Conservation (phyloP, 2,888 invertebrate species). For the Brenthis hecate region DNA sequence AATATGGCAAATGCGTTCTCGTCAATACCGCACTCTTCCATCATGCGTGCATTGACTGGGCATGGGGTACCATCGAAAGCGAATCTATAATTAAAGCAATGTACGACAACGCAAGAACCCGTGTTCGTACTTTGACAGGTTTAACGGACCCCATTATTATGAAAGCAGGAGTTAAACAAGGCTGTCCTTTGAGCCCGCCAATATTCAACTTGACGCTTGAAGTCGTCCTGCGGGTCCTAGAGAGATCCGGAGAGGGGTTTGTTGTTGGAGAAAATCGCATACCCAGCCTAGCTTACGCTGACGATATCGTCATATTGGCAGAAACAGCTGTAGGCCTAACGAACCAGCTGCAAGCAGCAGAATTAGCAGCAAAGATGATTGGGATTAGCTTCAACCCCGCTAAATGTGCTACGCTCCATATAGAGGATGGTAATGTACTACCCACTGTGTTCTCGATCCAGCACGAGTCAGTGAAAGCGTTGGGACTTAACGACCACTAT, state of each 20-base stretch:
- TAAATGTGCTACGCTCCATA: background rate
- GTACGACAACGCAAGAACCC: background rate
- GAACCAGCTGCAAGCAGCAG: background rate
- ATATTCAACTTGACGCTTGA: background rate
- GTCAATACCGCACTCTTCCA: background rate
- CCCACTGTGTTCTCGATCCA: background rate
- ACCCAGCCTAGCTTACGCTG: background rate
- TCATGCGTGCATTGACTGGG: background rate
- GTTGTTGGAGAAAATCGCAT: background rate
- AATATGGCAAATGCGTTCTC: background rate
- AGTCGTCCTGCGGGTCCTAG: background rate
- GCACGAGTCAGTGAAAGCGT: background rate
- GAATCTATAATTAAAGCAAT: background rate
- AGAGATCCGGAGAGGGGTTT: background rate
- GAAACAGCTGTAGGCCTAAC: background rate
- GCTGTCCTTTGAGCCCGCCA: background rate
- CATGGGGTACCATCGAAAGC: background rate
- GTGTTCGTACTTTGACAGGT: background rate
- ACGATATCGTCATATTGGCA: background rate
- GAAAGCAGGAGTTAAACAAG: background rate
- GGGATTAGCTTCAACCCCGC: background rate
- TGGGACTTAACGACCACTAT: background rate
- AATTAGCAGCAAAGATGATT: background rate
- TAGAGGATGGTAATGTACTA: background rate
- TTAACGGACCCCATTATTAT: background rate